A percentile compares a stretch with the other conserved stretches of the same genome.
phyloP scores from a whole-genome alignment of 30 jellyfish, hydroid and myxozoan genomes.

The Rhopilema esculentum region DNA sequence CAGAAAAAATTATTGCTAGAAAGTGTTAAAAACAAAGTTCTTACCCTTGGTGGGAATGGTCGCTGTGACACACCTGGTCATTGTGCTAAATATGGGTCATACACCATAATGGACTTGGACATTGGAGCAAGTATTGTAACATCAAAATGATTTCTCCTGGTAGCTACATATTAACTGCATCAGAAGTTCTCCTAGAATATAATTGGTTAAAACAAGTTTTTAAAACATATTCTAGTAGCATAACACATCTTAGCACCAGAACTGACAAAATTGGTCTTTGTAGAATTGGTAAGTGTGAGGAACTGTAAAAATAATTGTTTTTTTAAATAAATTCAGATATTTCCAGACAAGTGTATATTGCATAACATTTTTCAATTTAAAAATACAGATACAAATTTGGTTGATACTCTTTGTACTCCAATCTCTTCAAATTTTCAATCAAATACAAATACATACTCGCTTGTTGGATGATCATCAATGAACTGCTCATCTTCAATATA shows the following conservation, averaged over 20 bases:
- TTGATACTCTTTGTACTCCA: not conserved
- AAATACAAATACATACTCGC: not conserved
- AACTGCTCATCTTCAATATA: slow-evolving; percentile 1
- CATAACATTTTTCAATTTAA: not conserved
- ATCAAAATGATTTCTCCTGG: not conserved
- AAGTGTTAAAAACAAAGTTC: no score
- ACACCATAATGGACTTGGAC: not conserved
- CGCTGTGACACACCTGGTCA: not conserved
- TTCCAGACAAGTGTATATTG: not conserved
- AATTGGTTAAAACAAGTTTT: not conserved
- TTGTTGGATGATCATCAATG: not conserved
- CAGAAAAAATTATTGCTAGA: no score
- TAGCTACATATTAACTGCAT: not conserved
- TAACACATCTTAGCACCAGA: not conserved
- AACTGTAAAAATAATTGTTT: not conserved
- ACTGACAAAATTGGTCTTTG: not conserved
- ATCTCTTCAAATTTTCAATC: not conserved
- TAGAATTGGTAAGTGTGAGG: not conserved
- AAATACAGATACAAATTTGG: not conserved
- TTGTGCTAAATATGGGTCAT: not conserved
- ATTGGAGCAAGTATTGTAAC: not conserved
- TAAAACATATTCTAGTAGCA: not conserved
- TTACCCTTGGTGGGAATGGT: no score
- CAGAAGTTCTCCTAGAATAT: not conserved
- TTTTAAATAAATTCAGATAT: not conserved